Base-by-base conservation (phyloP, 2,113 vertebrate species). In the Onychostoma macrolepis region DNA sequence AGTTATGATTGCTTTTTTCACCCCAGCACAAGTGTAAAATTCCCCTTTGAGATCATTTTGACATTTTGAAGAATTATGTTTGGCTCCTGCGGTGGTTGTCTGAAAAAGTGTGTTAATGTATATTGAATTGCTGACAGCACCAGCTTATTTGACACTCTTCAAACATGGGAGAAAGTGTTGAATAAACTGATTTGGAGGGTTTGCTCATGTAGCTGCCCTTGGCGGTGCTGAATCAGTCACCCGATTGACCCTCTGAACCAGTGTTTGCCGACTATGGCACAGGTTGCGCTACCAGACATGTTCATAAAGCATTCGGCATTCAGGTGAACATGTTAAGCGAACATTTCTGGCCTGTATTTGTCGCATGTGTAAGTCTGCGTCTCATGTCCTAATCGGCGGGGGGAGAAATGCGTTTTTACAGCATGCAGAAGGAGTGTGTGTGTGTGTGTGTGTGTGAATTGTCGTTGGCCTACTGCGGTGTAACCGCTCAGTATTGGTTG, bases 51-150 rank as follows among this genome's bases (percentile, higher is more conserved):
- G 67, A 84, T 45, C 76, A 53, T 89, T 86, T 81, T 92, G 88
- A 90, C 90, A n/a, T 89, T 88, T 89, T 86, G 84, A 90, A 88
- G 79, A 92, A 93, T 92, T 88, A 85, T 91, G 53, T 86, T 86
- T 45, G 30, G 33, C 26, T 80, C 78, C 78, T 67, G 38, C 38
- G 56, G 58, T 28, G 36, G 15, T 65, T 81, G 80, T 81, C 7
- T 65, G 58, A 30, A 65, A 65, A 43, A 41, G n/a, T 33, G 77
- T 77, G 63, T 89, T 86, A 84, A 65, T 88, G 81, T 90, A 90
- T 91, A 89, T 83, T 69, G 83, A 26, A 19, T 28, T 86, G 87
- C 87, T 88, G 89, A 89, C 48, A 41, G 86, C 85, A 85, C 87
- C 84, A 17, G 83, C 33, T 65, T 82, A 75, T 43, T 85, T 74